Conservation (phyloP, 2,888 invertebrate genomes). For the Elysia crispata region DNA sequence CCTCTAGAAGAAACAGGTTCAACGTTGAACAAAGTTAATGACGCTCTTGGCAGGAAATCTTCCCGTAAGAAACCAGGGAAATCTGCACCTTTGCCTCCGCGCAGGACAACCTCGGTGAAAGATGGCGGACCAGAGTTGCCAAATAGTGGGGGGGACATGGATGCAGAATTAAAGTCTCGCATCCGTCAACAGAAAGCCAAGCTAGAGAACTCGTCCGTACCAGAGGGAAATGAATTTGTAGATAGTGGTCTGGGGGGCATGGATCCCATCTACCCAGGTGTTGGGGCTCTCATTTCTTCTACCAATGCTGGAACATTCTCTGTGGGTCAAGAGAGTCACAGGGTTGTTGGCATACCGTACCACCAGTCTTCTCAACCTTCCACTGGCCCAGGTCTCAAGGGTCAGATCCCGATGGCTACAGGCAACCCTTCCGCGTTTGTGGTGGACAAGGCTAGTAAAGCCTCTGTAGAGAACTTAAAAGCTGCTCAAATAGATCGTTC, state of each 20-base stretch:
- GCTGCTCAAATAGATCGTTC: conserved; percentile 68
- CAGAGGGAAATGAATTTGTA: conserved; percentile 56
- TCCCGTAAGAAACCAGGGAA: conserved; percentile 58
- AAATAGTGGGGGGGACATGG: conserved; percentile 56
- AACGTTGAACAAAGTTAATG: conserved; percentile 67
- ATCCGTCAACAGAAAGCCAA: conserved; percentile 72
- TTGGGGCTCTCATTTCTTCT: no score
- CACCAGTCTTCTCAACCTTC: conserved; percentile 30
- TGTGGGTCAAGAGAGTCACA: background rate
- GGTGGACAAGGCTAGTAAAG: conserved; percentile 53
- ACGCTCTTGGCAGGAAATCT: conserved; percentile 63
- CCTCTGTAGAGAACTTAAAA: conserved; percentile 68
- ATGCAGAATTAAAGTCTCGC: conserved; percentile 69
- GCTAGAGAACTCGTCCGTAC: conserved; percentile 65
- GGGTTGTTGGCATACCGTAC: conserved; percentile 22
- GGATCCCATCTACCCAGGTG: background rate
- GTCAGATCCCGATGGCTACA: conserved; percentile 33
- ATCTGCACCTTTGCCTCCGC: conserved; percentile 86
- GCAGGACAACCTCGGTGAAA: conserved; percentile 91
- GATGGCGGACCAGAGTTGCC: conserved; percentile 58
- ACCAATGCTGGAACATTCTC: background rate
- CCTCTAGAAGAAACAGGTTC: conserved; percentile 64
- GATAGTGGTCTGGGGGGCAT: conserved; percentile 15
- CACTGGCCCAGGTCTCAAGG: background rate
- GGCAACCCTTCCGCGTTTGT: conserved; percentile 35